Evolutionary conservation across 2,888 invertebrate genomes (phyloP), one percentile per base, ranked within the genome.

Genomic region (Cephus rjabovi): DNA sequence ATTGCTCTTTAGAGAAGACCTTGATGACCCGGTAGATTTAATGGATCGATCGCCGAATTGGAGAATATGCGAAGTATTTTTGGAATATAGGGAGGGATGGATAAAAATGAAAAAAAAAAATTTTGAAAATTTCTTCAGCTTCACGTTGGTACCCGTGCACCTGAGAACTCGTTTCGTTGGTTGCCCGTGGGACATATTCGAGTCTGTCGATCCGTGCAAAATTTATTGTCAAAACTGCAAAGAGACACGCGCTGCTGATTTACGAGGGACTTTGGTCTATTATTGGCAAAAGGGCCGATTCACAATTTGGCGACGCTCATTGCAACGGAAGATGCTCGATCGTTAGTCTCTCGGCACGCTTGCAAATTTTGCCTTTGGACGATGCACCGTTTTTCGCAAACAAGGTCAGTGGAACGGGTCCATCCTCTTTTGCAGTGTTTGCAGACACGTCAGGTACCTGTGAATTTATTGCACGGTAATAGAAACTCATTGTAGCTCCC

Each of bases 191-290:
- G 6, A 56, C 23, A 23, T 6, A 4, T 1, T 40, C 15, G 40
- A 23, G 40, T 6, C 15, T 56, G 56, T 56, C 56, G 56, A 56
- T 56, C 56, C 56, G 56, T 56, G 23, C 56, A 9, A 23, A 56
- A 56, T 56, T 56, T 23, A 56, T 56, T 56, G 56, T 56, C 56
- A 56, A 23, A 56, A 56, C 3, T 56, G 56, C 56, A 23, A 9
- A 6, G 75, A 80, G 84, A 80, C 85, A 86, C 85, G 87, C 81
- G 86, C 84, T 70, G 73, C 79, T 88, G 86, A 89, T 90, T 89
- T 89, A 89, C 81, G 82, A 77, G 79, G 80, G 79, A 76, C 56
- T 56, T 15, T 9, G 15, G 56, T 15, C 6, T 56, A 56, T 56
- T 56, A 23, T 56, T 56, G 23, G 56, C 56, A 23, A 56, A 56